A percentile compares a stretch with the other conserved stretches of the same genome.
Conservation (phyloP, 2,797 vertebrate species). For the Tangara arthus region DNA sequence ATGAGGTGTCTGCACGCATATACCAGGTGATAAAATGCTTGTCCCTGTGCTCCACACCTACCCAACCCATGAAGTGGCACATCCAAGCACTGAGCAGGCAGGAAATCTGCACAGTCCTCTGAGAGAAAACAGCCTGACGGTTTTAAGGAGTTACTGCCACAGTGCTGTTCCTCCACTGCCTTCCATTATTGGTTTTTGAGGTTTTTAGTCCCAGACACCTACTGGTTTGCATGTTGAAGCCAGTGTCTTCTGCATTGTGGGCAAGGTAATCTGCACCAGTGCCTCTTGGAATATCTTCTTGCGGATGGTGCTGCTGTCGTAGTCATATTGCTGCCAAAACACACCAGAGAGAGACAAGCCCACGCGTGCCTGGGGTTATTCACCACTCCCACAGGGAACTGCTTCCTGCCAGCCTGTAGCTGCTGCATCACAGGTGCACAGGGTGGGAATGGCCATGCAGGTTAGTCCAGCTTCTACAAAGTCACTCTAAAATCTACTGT, state of each 20-base stretch:
- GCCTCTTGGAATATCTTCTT: constrained; percentile 89
- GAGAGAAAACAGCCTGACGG: neutral
- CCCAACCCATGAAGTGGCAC: neutral
- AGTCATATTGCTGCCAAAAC: constrained; percentile 87
- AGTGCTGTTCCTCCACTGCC: neutral
- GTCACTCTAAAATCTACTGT: neutral
- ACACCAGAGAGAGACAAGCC: constrained; percentile 20
- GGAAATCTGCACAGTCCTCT: neutral
- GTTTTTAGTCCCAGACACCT: constrained; percentile 48
- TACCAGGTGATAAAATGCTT: neutral
- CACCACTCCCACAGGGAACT: neutral
- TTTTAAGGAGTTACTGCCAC: neutral
- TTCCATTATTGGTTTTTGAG: neutral
- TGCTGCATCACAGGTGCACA: neutral
- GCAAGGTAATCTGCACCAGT: constrained; percentile 86
- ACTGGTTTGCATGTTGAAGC: constrained; percentile 83
- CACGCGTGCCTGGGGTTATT: neutral
- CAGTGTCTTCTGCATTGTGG: constrained; percentile 85
- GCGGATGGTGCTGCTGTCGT: constrained; percentile 91
- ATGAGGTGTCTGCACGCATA: neutral
- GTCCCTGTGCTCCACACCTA: neutral
- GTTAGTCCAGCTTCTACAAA: neutral
- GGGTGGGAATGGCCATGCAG: neutral
- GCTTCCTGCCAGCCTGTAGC: neutral
- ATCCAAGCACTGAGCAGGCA: neutral